These are phyloP conservation scores for Phytoseiulus persimilis DNA, from an alignment of 2,888 invertebrate genomes.

Conservation along the genomic window DNA sequence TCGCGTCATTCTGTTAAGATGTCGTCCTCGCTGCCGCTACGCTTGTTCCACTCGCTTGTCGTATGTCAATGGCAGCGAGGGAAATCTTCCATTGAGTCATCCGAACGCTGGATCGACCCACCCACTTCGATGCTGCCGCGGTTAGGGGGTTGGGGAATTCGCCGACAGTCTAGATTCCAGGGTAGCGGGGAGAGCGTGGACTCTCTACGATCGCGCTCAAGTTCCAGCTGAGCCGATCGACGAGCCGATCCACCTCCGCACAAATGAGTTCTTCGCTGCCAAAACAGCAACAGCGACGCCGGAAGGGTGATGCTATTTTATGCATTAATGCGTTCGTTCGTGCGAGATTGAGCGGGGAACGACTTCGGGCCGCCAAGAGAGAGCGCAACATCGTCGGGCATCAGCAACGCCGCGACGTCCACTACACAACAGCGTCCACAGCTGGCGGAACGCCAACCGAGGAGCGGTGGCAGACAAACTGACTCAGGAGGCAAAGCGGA, in stretches of 20 bases:
- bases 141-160: too few species aligned
- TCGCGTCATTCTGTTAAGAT: too few species aligned
- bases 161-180: too few species aligned
- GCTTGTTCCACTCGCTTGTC: too few species aligned
- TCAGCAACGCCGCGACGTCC: constrained; percentile 5
- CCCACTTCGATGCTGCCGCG: too few species aligned
- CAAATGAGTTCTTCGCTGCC: background rate
- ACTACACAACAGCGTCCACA: background rate
- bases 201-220: too few species aligned
- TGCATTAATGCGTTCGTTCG: background rate
- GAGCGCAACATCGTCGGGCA: background rate
- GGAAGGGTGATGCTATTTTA: background rate
- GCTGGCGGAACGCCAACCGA: background rate
- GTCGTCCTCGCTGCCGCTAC: too few species aligned
- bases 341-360: background rate
- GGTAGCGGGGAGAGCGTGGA: too few species aligned
- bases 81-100: too few species aligned
- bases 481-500: background rate
- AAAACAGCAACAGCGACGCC: background rate
- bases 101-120: too few species aligned
- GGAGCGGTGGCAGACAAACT: background rate
- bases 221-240: too few species aligned
- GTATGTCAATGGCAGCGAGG: too few species aligned
- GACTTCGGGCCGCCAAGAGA: background rate
- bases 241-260: background rate